phyloP scores from a whole-genome alignment of 2,113 vertebrate genomes.

The Perccottus glenii region DNA sequence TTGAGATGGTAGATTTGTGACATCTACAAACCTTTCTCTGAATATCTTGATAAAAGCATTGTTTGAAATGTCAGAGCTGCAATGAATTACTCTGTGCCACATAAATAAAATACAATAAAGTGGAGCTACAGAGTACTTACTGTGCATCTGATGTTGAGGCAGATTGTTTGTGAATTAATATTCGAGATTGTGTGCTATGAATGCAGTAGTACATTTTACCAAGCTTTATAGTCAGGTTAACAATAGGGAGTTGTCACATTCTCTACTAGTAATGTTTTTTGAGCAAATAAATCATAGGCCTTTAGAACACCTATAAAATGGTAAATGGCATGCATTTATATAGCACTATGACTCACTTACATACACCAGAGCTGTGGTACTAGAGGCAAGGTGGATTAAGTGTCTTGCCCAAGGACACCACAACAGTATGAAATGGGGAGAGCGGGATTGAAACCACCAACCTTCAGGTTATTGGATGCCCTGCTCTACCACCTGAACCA shows the following conservation, averaged over 20 bases:
- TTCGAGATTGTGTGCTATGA: not conserved
- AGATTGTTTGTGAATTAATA: slow-evolving; percentile 26
- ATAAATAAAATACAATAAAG: slow-evolving; percentile 54
- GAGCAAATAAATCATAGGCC: slow-evolving; percentile 1
- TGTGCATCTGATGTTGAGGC: slow-evolving; percentile 21
- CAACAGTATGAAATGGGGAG: too few species aligned
- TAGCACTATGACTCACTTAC: too few species aligned
- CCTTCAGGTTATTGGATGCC: too few species aligned
- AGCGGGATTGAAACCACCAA: too few species aligned
- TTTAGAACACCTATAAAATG: not conserved
- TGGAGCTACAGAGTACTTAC: slow-evolving; percentile 6
- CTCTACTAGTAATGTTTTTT: slow-evolving; percentile 1
- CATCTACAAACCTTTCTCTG: slow-evolving; percentile 18
- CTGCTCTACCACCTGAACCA: too few species aligned
- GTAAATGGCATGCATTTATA: too few species aligned
- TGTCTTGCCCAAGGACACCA: too few species aligned
- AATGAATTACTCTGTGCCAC: slow-evolving; percentile 25
- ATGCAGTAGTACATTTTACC: not conserved
- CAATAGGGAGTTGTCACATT: slow-evolving; percentile 6
- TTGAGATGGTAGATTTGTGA: slow-evolving; percentile 32
- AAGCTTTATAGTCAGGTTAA: not conserved
- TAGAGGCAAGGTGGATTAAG: too few species aligned
- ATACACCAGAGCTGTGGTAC: too few species aligned
- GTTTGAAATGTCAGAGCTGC: slow-evolving; percentile 27
- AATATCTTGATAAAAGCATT: slow-evolving; percentile 20